These are phyloP conservation scores for Camponotus floridanus DNA, from an alignment of 1,140 invertebrate species.

Conservation along the genomic window DNA sequence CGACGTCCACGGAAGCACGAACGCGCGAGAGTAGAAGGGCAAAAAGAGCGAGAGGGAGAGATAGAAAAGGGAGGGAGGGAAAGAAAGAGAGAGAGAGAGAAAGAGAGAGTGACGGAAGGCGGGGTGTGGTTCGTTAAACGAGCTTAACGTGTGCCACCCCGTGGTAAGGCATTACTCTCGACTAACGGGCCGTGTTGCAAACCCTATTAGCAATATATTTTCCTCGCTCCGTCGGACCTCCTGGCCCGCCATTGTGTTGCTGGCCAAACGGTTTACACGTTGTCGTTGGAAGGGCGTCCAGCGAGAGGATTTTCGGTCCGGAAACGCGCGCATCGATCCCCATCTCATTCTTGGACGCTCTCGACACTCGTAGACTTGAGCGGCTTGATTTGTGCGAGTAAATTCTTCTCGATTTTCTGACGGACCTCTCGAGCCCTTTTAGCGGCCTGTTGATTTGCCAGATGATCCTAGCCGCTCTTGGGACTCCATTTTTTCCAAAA, in stretches of 20 bases:
- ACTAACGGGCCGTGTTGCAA: conserved; percentile 80
- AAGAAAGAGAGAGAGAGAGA: conserved; percentile 16
- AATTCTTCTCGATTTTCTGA: conserved; percentile 47
- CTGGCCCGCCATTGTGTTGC: conserved; percentile 61
- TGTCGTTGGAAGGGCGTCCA: conserved; percentile 72
- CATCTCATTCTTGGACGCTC: conserved; percentile 37
- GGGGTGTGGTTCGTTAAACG: conserved; percentile 76
- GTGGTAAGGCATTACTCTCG: conserved; percentile 80
- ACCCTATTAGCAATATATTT: conserved; percentile 83
- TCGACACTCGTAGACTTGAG: conserved; percentile 25
- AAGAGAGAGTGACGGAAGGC: conserved; percentile 25
- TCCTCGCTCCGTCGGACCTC: conserved; percentile 76
- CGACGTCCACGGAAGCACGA: conserved; percentile 55
- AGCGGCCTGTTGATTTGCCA: conserved; percentile 57
- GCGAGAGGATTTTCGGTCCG: conserved; percentile 27
- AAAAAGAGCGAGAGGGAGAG: conserved; percentile 42
- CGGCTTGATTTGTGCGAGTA: conserved; percentile 50
- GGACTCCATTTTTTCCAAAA: background rate
- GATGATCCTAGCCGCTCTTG: background rate
- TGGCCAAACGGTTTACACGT: conserved; percentile 76
- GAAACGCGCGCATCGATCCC: conserved; percentile 49
- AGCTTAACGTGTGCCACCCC: conserved; percentile 78
- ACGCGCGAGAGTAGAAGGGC: conserved; percentile 20
- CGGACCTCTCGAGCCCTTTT: conserved; percentile 11
- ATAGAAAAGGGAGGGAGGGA: background rate